Base-by-base conservation (phyloP, 2,888 invertebrate genomes). In the Ophioninae sp. region DNA sequence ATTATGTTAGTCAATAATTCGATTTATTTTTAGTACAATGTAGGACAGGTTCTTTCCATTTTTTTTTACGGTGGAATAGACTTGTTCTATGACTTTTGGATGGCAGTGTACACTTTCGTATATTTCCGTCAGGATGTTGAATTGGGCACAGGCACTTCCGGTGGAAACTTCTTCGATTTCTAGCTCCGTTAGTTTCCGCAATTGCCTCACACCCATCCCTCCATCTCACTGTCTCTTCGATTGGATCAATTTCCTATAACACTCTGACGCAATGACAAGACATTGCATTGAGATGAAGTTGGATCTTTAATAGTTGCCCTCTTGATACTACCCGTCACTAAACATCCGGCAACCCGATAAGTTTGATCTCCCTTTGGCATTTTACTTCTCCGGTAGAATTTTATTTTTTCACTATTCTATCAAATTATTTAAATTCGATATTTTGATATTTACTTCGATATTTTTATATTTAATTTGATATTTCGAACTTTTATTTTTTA, bases 201-300 rank as follows among this genome's bases (percentile, higher is more conserved):
- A 58, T 23, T 22, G 30, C 30, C 51, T 51, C 30, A 22, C 51
- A 23, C 20, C n/a, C 23, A 59, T 73, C 78, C 72, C 83, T 17
- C 56, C 13, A 17, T 59, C 67, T 37, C 72, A 68, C 68, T 30
- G 30, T 37, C 72, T 67, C 56, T 51, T 37, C 23, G 22, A 17
- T 10, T 51, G 17, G 51, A 51, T 17, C 51, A 3, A 17, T 17
- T 17, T 13, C 5, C 6, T 51, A 13, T 6, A 39, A 65, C 59
- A 22, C 41, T 13, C 73, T 72, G 37, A 56, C 79, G 65, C 61
- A 44, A 72, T 78, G 74, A 81, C 77, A 78, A 81, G 64, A 81
- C 67, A 30, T 81, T 73, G 67, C 68, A 83, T 81, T 81, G 69
- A 78, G 83, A 71, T 78, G 59, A 23, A 72, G n/a, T 63, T 58